These are phyloP conservation scores for Hirtodrosophila alboralis DNA, from an alignment of 2,888 invertebrate genomes.

Conservation along the genomic window DNA sequence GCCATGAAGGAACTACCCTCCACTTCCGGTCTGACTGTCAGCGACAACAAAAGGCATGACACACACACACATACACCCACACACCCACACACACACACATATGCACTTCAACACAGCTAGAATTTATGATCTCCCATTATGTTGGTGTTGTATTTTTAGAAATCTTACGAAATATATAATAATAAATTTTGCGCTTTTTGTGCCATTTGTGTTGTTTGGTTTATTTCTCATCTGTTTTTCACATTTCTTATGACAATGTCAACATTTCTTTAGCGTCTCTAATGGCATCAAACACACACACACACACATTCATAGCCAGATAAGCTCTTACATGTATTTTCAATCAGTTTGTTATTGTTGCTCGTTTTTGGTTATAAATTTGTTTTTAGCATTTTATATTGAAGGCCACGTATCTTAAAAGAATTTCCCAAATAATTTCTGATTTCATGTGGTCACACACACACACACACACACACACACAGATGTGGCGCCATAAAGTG, in stretches of 20 bases:
- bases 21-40: constrained; percentile 61
- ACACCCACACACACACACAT: constrained; percentile 11
- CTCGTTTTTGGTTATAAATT: constrained; percentile 45
- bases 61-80: constrained; percentile 27
- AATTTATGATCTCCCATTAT: constrained; percentile 64
- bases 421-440: constrained; percentile 49
- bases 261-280: constrained; percentile 54
- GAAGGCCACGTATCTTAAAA: constrained; percentile 40
- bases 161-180: constrained; percentile 68
- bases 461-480: constrained; percentile 3
- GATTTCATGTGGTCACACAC: constrained; percentile 34
- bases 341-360: constrained; percentile 58
- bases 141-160: constrained; percentile 47
- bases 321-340: constrained; percentile 49
- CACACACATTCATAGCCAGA: constrained; percentile 16
- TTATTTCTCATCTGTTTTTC: constrained; percentile 47
- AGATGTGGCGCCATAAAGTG: constrained; percentile 45
- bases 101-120: constrained; percentile 22
- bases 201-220: constrained; percentile 31
- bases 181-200: constrained; percentile 57
- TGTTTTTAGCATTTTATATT: constrained; percentile 34
- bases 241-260: constrained; percentile 59
- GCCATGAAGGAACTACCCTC: constrained; percentile 48
- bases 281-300: constrained; percentile 28
- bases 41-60: constrained; percentile 55